Base-by-base conservation (phyloP, 2,797 vertebrate species). In the Crocidura indochinensis region DNA sequence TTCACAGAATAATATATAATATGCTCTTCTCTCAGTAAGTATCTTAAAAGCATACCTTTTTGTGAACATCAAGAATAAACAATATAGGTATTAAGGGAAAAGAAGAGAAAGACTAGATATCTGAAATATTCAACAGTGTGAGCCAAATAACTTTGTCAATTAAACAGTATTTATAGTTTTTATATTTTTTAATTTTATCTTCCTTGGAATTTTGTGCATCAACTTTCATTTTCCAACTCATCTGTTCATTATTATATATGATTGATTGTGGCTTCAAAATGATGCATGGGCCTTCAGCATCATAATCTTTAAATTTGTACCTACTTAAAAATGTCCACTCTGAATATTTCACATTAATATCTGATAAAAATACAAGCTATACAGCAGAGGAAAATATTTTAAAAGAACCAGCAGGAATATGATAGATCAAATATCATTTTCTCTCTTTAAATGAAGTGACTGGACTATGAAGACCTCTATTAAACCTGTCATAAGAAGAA, bases 371-470 rank as follows among this genome's bases (percentile, higher is more conserved):
- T 80, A 51, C 82, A 95, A 94, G 46, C 17, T 69, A 0, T 87
- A 82, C 0, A 1, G 8, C 22, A 69, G 49, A 62, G 71, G 78
- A 94, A 91, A 91, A 44, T 47, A 84, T 91, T 89, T 80, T 11
- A 38, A 62, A 88, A 77, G 92, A 96, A 81, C 15, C 79, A 94
- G 73, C 64, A 94, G 88, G 83, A 44, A 80, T 85, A 49, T 12
- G 81, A 60, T 64, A 96, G 86, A 95, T 94, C 84, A 84, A 95
- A 95, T 24, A 83, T 68, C 64, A 67, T 24, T 64, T 94, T 84
- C 26, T 8, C 91, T 94, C 82, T 79, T 69, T 88, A 91, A 81
- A 24, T 38, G 10, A 62, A 85, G 38, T 1, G 0, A 75, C 64
- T 84, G 91, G 94, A 80, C 56, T 91, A 10, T 22, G 6, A n/a